A percentile compares a stretch with the other conserved stretches of the same genome.
Conservation (phyloP, 2,113 vertebrate genomes). For the Pholis gunnellus region DNA sequence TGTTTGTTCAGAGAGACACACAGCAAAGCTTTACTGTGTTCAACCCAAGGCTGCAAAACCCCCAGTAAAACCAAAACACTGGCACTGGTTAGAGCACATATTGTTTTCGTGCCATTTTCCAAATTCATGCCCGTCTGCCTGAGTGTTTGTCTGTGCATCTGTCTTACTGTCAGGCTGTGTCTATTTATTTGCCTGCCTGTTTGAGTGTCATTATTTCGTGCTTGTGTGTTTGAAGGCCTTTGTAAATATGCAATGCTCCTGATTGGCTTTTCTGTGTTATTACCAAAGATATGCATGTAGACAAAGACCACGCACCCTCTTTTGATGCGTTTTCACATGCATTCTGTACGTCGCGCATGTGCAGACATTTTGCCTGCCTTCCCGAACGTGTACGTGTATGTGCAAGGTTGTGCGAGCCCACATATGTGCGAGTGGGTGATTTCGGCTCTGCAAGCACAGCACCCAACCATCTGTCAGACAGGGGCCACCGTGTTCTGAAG, state of each 20-base stretch:
- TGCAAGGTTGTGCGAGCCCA: slow-evolving; percentile 53
- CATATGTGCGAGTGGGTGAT: slow-evolving; percentile 79
- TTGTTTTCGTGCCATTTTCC: slow-evolving; percentile 72
- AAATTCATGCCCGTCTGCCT: slow-evolving; percentile 63
- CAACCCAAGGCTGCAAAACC: slow-evolving; percentile 74
- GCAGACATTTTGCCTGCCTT: slow-evolving; percentile 48
- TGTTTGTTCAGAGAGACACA: slow-evolving; percentile 75
- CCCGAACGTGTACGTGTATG: slow-evolving; percentile 17
- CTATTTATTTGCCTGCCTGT: slow-evolving; percentile 51
- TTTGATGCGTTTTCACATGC: slow-evolving; percentile 6
- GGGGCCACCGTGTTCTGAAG: slow-evolving; percentile 80
- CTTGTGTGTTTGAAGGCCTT: slow-evolving; percentile 43
- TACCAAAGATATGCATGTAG: slow-evolving; percentile 24
- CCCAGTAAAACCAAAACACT: slow-evolving; percentile 74
- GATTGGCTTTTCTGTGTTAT: slow-evolving; percentile 19
- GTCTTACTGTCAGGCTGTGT: slow-evolving; percentile 62
- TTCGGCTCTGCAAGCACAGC: slow-evolving; percentile 74
- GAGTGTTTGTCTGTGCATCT: slow-evolving; percentile 67
- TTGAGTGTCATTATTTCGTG: slow-evolving; percentile 43
- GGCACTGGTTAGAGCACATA: slow-evolving; percentile 66
- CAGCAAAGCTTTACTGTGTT: slow-evolving; percentile 75
- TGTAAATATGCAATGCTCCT: slow-evolving; percentile 26
- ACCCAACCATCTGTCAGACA: slow-evolving; percentile 87
- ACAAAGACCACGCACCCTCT: slow-evolving; percentile 20
- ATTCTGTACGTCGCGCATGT: slow-evolving; percentile 42